Evolutionary conservation across 2,888 invertebrate genomes (phyloP), one percentile per base, ranked within the genome.

Genomic region (Anthoptus insignis): DNA sequence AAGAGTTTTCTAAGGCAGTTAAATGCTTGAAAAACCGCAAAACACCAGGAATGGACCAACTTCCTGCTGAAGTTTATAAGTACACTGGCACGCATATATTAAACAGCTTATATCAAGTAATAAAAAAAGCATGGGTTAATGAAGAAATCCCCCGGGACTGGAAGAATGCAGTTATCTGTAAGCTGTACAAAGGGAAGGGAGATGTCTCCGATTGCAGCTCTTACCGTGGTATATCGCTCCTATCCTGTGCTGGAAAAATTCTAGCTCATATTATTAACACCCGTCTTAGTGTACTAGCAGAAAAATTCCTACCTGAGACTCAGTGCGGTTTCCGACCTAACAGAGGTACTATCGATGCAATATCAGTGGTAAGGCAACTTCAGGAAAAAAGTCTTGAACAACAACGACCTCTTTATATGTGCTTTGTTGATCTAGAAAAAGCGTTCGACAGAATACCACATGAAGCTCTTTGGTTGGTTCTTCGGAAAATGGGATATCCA

Each of bases 401-500:
- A 9, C 13, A 6, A 2, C 13, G 3, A n/a, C n/a, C 37, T 37
- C 37, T 37, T 2, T n/a, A n/a, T n/a, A 6, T 37, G n/a, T 13
- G n/a, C 1, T 37, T 37, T n/a, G n/a, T 37, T 37, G 37, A 37
- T n/a, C 6, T 37, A 6, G n/a, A n/a, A 3, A 37, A 37, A 7
- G 37, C 37, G 4, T 37, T n/a, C 37, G 37, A 37, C n/a, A n/a
- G n/a, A n/a, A 9, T 37, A 3, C 13, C 3, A 13, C 13, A 6
- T 4, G 37, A 37, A n/a, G 37, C n/a, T 4, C 2, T 37, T 2
- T 37, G 4, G 4, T n/a, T n/a, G 2, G 37, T 9, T 3, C 37
- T 37, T 3, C 1, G 2, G 4, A 37, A 37, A 8, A 39, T 59
- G 16, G 64, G 59, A 7, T 64, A 59, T 13, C 61, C 64, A 5